Percentiles rank a stretch among this genome's conserved stretches.
Evolutionary conservation across 2,797 vertebrate genomes (phyloP).

Genomic region (Scyliorhinus canicula): DNA sequence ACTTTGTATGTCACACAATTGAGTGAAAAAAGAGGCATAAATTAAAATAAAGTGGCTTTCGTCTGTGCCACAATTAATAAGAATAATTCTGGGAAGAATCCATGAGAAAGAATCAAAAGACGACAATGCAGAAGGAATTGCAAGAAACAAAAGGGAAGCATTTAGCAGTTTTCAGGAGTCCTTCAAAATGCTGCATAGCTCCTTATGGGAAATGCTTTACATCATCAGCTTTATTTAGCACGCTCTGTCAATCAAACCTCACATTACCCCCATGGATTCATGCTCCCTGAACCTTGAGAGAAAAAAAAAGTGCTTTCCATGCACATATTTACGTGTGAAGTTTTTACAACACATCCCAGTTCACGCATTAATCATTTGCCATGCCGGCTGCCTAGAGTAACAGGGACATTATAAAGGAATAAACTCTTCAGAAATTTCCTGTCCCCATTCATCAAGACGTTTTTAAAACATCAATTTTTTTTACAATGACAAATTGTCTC

Average conservation of each 20-base stretch:
- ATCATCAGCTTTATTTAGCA: constrained; percentile 36
- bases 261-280: constrained; percentile 28
- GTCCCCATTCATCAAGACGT: constrained; percentile 28
- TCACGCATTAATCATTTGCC: constrained; percentile 36
- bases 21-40: background rate
- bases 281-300: constrained; percentile 25
- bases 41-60: background rate
- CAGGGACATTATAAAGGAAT: constrained; percentile 33
- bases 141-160: constrained; percentile 19
- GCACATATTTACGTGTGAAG: constrained; percentile 36
- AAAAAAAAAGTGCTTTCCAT: constrained; percentile 29
- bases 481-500: constrained; percentile 23
- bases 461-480: background rate
- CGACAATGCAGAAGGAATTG: background rate
- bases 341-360: constrained; percentile 33
- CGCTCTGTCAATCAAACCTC: constrained; percentile 23
- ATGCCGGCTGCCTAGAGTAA: constrained; percentile 19
- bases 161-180: constrained; percentile 2
- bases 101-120: background rate
- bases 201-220: constrained; percentile 22
- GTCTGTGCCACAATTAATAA: background rate
- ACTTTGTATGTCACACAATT: background rate
- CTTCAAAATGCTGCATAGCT: constrained; percentile 19
- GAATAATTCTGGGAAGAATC: background rate
- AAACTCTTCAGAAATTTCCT: constrained; percentile 34